These are phyloP conservation scores for Solen grandis DNA, from an alignment of 1,140 invertebrate genomes.

Conservation along the genomic window DNA sequence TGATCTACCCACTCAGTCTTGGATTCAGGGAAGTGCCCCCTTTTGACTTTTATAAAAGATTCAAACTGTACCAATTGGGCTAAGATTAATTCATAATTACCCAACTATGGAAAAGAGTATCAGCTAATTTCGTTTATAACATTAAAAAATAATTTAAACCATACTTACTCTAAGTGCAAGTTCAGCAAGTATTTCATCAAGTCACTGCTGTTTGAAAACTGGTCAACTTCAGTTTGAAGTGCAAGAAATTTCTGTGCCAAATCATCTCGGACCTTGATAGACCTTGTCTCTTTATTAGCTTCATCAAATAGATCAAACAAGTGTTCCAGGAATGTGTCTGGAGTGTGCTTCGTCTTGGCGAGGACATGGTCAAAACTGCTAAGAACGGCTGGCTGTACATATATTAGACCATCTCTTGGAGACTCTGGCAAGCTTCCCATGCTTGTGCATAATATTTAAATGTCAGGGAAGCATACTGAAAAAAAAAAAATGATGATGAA, in stretches of 20 bases:
- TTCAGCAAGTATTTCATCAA: constrained; percentile 44
- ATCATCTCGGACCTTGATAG: constrained; percentile 11
- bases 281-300: constrained; percentile 10
- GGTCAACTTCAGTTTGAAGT: constrained; percentile 26
- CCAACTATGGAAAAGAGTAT: too few relatives aligned
- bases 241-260: constrained; percentile 44
- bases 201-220: constrained; percentile 40
- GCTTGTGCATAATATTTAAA: too few relatives aligned
- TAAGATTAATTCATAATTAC: too few relatives aligned
- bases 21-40: too few relatives aligned
- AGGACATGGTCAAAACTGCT: constrained; percentile 16
- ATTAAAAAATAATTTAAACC: too few relatives aligned
- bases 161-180: background rate
- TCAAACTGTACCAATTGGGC: too few relatives aligned
- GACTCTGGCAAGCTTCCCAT: constrained; percentile 29
- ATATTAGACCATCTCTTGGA: constrained; percentile 16
- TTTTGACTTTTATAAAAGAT: too few relatives aligned
- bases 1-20: too few relatives aligned
- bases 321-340: constrained; percentile 46
- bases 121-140: too few relatives aligned
- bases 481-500: too few relatives aligned
- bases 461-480: too few relatives aligned
- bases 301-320: constrained; percentile 35
- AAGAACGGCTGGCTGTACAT: constrained; percentile 33
- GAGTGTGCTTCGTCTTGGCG: constrained; percentile 4